Evolutionary conservation across 2,888 invertebrate species (phyloP), one percentile per base, ranked within the genome.

Genomic region (Scrobipalpa atriplicella): DNA sequence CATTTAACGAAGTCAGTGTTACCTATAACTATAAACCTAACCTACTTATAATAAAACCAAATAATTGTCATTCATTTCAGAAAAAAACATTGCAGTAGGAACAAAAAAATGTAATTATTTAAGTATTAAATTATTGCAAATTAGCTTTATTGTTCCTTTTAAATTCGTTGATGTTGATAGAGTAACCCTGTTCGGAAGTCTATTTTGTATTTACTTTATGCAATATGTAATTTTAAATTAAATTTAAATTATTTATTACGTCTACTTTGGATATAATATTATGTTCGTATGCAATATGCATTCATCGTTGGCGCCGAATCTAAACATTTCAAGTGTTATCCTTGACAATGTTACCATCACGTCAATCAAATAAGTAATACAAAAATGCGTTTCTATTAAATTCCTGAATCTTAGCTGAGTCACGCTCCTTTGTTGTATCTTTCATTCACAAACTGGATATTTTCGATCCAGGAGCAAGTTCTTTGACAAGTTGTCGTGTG

Each of bases 401-500:
- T 56, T 21, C 54, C 38, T 58, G 38, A 58, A 38, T 38, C 38
- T 38, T 54, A 69, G 83, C 83, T 75, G 78, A 84, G 72, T 90
- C 90, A 90, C 75, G 77, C 75, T 80, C 74, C 69, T 70, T 78
- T 83, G 81, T 85, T 83, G 80, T 81, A 69, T 74, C 66, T 75
- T 81, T 82, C 83, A 86, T 88, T 87, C 84, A 84, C 69, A 73
- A n/a, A 67, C 75, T 76, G 69, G 62, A 78, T 76, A 76, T 78
- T 80, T 81, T 79, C 82, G 29, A 58, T 58, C 16, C 58, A 58
- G 58, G n/a, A 58, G 58, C 58, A 16, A 29, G 38, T 38, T 58
- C n/a, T 75, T 75, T 83, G 86, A 83, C 84, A 83, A 72, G 73
- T 18, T 84, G 81, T 81, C 85, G 83, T 82, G 80, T 90, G 92